Conservation (phyloP, 2,113 vertebrate genomes). For the Loxodonta africana region DNA sequence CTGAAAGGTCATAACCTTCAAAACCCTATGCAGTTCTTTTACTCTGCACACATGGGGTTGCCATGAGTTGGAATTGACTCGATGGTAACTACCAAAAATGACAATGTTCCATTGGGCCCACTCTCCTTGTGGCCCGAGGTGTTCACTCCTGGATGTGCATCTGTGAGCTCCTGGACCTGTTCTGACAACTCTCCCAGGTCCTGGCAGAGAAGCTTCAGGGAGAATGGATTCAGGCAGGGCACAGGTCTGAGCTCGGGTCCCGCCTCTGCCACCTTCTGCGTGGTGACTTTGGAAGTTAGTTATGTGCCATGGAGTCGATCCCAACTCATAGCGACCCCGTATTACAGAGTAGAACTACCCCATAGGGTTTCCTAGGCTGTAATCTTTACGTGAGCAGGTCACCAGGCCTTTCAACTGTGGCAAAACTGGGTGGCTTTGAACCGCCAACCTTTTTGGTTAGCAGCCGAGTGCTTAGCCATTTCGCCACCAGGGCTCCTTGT, state of each 20-base stretch:
- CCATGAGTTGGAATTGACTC: no score
- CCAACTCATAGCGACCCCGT: neutral
- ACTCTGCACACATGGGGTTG: no score
- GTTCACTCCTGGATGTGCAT: neutral
- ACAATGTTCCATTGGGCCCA: neutral
- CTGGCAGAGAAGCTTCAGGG: neutral
- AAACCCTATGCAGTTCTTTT: no score
- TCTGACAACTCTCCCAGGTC: no score
- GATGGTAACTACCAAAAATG: no score
- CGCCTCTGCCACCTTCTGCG: neutral
- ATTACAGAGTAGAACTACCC: no score
- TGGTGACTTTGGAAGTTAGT: neutral
- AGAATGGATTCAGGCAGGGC: neutral
- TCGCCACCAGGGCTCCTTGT: neutral
- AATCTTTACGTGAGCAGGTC: neutral
- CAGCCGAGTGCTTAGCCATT: no score
- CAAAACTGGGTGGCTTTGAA: neutral
- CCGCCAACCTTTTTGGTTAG: neutral
- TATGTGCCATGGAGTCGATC: neutral
- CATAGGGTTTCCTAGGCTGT: neutral
- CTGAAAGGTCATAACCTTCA: no score
- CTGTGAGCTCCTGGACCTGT: neutral
- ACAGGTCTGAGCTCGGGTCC: neutral
- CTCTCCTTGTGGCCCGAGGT: rapidly evolving
- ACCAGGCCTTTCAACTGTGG: neutral